Percentiles rank a stretch among this genome's conserved stretches.
Evolutionary conservation across 1,140 invertebrate genomes (phyloP).

Genomic region (Brachystomella parvula): DNA sequence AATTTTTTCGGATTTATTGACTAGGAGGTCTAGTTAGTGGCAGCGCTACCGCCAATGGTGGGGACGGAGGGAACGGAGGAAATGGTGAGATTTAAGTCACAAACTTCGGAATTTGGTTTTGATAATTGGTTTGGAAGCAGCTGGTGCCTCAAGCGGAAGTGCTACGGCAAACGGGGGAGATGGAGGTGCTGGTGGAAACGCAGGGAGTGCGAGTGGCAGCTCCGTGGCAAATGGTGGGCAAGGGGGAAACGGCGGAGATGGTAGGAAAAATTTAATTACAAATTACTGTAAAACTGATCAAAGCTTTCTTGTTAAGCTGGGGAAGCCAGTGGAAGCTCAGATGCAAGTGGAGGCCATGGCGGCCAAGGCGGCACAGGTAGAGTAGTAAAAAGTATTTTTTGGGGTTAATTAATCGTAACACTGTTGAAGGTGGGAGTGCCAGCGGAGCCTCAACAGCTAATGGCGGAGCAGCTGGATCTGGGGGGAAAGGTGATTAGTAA

Average conservation of each 20-base stretch:
- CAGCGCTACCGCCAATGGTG: constrained; percentile 31
- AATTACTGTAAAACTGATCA: neutral
- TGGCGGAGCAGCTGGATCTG: neutral
- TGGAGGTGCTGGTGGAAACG: constrained; percentile 21
- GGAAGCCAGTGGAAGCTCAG: constrained; percentile 15
- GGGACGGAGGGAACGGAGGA: constrained; percentile 26
- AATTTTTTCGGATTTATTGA: neutral
- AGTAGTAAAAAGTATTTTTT: neutral
- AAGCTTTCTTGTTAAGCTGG: constrained; percentile 20
- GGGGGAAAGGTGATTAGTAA: neutral
- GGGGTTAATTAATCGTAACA: no score
- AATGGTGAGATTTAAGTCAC: constrained; percentile 22
- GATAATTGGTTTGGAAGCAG: constrained; percentile 19
- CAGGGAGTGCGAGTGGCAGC: constrained; percentile 7
- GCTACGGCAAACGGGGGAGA: constrained; percentile 29
- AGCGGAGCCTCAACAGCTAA: neutral
- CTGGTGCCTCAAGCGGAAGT: constrained; percentile 14
- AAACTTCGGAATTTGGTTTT: neutral
- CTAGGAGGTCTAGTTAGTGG: constrained; percentile 23
- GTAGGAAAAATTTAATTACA: neutral
- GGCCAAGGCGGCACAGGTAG: constrained; percentile 23
- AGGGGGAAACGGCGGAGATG: constrained; percentile 32
- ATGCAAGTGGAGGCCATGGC: constrained; percentile 28
- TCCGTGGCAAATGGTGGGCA: constrained; percentile 21
- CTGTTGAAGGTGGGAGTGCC: neutral